phyloP scores from a whole-genome alignment of 2,888 invertebrate species.

The Euplexia lucipara region DNA sequence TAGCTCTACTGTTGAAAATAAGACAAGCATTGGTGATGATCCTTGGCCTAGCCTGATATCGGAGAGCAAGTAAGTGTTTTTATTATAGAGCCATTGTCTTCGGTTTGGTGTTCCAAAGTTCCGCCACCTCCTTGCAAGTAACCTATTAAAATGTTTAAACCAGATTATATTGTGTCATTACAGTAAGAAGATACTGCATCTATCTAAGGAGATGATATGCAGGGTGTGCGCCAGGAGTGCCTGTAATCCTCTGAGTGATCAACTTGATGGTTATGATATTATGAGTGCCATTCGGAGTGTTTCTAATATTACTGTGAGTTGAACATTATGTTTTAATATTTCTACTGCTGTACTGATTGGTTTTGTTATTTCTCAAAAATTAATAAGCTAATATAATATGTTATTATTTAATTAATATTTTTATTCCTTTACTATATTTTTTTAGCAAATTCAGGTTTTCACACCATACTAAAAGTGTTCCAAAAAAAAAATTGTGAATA shows the following conservation, averaged over 20 bases:
- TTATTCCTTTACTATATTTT: too few relatives aligned
- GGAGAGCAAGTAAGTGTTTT: slow-evolving; percentile 73
- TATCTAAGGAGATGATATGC: slow-evolving; percentile 83
- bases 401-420: too few relatives aligned
- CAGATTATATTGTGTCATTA: slow-evolving; percentile 34
- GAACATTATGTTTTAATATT: neutral
- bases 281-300: slow-evolving; percentile 82
- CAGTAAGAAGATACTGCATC: slow-evolving; percentile 74
- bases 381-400: too few relatives aligned
- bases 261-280: slow-evolving; percentile 81
- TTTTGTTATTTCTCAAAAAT: slow-evolving; percentile 4
- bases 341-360: neutral
- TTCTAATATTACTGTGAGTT: slow-evolving; percentile 83
- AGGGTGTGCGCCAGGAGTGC: slow-evolving; percentile 84
- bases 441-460: too few relatives aligned
- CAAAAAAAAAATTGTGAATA: too few relatives aligned
- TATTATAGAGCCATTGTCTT: neutral
- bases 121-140: neutral
- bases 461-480: too few relatives aligned
- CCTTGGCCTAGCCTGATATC: slow-evolving; percentile 82
- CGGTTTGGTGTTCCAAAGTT: neutral
- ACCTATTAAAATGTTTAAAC: neutral
- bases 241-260: slow-evolving; percentile 80
- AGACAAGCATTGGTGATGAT: slow-evolving; percentile 71
- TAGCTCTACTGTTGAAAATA: slow-evolving; percentile 65